These are phyloP conservation scores for Lasius platythorax DNA, from an alignment of 2,888 invertebrate species.

Conservation along the genomic window DNA sequence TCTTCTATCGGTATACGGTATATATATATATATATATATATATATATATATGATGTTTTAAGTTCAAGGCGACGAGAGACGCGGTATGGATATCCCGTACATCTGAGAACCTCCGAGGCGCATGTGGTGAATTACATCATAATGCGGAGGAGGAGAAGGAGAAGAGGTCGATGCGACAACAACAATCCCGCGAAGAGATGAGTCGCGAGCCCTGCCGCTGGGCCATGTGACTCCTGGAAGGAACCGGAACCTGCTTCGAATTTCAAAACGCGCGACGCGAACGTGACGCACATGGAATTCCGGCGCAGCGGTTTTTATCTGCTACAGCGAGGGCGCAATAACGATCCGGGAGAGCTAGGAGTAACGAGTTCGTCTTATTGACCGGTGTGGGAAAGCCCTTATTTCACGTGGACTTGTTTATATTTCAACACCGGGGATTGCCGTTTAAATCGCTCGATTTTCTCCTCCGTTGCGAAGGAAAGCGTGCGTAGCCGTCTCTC, in stretches of 20 bases:
- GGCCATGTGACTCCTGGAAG: slow-evolving; percentile 54
- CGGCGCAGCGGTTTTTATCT: slow-evolving; percentile 36
- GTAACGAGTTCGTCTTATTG: slow-evolving; percentile 20
- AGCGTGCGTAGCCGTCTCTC: slow-evolving; percentile 16
- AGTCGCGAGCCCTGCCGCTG: slow-evolving; percentile 27
- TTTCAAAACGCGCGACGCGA: slow-evolving; percentile 72
- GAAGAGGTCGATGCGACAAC: slow-evolving; percentile 15
- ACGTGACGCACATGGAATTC: slow-evolving; percentile 70
- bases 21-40: no score
- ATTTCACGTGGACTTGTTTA: slow-evolving; percentile 20
- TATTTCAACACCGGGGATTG: slow-evolving; percentile 2
- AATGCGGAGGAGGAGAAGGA: not conserved
- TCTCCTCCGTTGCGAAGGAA: slow-evolving; percentile 16
- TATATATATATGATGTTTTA: slow-evolving; percentile 36
- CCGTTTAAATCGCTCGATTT: slow-evolving; percentile 29
- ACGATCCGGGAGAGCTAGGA: not conserved
- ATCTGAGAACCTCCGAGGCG: slow-evolving; percentile 26
- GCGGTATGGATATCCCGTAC: not conserved
- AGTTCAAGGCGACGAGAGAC: slow-evolving; percentile 49
- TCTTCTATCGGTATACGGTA: not conserved
- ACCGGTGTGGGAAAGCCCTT: not conserved
- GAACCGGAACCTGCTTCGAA: slow-evolving; percentile 68
- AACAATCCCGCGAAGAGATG: slow-evolving; percentile 66
- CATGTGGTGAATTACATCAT: slow-evolving; percentile 51
- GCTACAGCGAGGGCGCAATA: slow-evolving; percentile 11